These are phyloP conservation scores for Thermophis baileyi DNA, from an alignment of 2,113 vertebrate genomes.

Conservation along the genomic window DNA sequence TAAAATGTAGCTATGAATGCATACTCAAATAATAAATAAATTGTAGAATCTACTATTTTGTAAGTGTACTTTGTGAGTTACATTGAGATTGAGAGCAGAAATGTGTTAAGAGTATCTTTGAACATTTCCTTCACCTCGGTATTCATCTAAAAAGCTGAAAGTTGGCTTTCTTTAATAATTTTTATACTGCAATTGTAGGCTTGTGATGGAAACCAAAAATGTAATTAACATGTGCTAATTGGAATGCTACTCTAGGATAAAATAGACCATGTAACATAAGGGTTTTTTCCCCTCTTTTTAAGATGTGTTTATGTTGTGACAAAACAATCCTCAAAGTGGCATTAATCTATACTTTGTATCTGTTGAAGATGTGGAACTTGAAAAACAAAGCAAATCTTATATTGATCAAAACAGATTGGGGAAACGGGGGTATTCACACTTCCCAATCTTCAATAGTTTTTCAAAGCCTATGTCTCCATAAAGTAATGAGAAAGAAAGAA, in stretches of 20 bases:
- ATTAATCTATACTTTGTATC: neutral
- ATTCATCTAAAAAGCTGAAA: slow-evolving; percentile 15
- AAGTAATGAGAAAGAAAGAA: neutral
- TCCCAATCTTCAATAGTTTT: neutral
- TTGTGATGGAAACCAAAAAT: neutral
- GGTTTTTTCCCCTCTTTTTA: neutral
- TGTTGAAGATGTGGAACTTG: neutral
- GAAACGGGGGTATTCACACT: neutral
- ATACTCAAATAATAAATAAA: slow-evolving; percentile 43
- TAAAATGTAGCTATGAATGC: slow-evolving; percentile 39
- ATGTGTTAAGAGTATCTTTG: slow-evolving; percentile 18
- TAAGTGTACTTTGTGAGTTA: slow-evolving; percentile 17
- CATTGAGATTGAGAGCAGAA: slow-evolving; percentile 24
- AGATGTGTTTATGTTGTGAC: neutral
- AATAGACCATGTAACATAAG: neutral
- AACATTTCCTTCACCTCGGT: neutral
- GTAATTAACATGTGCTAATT: slow-evolving; percentile 7
- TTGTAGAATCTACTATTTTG: slow-evolving; percentile 41
- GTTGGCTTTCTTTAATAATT: slow-evolving; percentile 10
- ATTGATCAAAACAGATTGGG: neutral
- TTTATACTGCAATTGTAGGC: slow-evolving; percentile 9
- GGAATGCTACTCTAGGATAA: neutral
- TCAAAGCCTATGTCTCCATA: neutral
- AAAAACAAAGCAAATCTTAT: neutral
- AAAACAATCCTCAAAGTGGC: neutral